Evolutionary conservation across 1,140 invertebrate genomes (phyloP), one percentile per base, ranked within the genome.

Genomic region (Drosophila biarmipes): DNA sequence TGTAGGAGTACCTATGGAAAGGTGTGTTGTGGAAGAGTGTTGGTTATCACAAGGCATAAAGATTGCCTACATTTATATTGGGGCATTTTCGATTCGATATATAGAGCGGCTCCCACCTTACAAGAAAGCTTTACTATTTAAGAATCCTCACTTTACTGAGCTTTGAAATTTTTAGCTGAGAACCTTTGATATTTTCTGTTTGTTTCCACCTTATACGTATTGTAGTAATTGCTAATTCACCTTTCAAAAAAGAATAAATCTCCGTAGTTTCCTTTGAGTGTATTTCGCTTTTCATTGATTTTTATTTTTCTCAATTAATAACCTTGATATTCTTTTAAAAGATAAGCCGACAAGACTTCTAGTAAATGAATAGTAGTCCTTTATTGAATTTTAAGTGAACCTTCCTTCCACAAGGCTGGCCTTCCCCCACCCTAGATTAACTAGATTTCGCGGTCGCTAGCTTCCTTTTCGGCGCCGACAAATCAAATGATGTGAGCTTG

Each of bases 381-480:
- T 24, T 19, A 19, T 11, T 19, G 11, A 15, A 38, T 38, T 6
- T n/a, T 1, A 17, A 19, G 7, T 11, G 2, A 42, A 42, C 14
- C 5, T 31, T 10, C 17, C 8, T 42, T 11, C 10, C 8, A 8
- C 24, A 27, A 8, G 17, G 5, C 14, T 34, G 48, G 45, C 71
- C 71, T 74, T 51, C 56, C 37, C 31, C 37, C 56, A 43, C 17
- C 31, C 24, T 21, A 31, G 12, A 27, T 42, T 58, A 58, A 72
- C 31, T 37, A 35, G 53, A 73, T 62, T 63, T 64, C 45, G 61
- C 46, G 72, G 59, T 56, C 72, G 35, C 53, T 4, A 55, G 71
- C 61, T 66, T 74, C 59, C 72, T 57, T 57, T 73, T 64, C 53
- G 67, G 67, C 56, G 64, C 69, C 49, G 48, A 69, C 56, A 71